These are phyloP conservation scores for Diglossa cyanea DNA, from an alignment of 2,797 vertebrate species.

Conservation along the genomic window DNA sequence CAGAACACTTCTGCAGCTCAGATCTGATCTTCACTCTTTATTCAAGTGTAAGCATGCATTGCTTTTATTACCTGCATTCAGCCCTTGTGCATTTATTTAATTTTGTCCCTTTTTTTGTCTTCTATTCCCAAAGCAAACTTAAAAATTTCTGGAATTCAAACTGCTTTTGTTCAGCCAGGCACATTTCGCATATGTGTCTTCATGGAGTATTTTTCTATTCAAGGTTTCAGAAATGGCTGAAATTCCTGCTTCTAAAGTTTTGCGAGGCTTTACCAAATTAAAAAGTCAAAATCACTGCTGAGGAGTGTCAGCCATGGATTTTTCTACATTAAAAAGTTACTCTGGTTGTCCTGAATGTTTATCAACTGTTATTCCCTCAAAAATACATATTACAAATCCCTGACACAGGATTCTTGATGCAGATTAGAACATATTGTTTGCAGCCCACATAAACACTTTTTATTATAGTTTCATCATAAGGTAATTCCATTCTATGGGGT, in stretches of 20 bases:
- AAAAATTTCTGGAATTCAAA: not conserved
- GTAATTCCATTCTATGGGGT: constrained; percentile 50
- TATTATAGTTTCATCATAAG: constrained; percentile 41
- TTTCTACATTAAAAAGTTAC: not conserved
- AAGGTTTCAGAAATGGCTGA: not conserved
- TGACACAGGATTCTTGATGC: not conserved
- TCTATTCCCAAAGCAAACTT: not conserved
- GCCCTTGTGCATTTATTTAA: not conserved
- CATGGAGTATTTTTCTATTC: not conserved
- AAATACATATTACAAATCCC: not conserved
- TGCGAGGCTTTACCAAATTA: not conserved
- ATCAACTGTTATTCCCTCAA: not conserved
- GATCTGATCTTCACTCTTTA: not conserved
- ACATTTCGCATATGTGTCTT: not conserved
- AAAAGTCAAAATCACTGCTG: constrained; percentile 17
- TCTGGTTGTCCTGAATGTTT: not conserved
- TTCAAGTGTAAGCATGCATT: not conserved
- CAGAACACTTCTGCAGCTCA: not conserved
- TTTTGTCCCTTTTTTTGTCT: not conserved
- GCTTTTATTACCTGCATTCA: not conserved
- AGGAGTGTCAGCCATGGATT: not conserved
- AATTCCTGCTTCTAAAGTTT: not conserved
- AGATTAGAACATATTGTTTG: constrained; percentile 28
- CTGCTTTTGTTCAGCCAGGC: not conserved
- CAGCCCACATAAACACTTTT: constrained; percentile 51